Evolutionary conservation across 2,797 vertebrate genomes (phyloP).

Genomic region (Dendrocincla tyrannina): DNA sequence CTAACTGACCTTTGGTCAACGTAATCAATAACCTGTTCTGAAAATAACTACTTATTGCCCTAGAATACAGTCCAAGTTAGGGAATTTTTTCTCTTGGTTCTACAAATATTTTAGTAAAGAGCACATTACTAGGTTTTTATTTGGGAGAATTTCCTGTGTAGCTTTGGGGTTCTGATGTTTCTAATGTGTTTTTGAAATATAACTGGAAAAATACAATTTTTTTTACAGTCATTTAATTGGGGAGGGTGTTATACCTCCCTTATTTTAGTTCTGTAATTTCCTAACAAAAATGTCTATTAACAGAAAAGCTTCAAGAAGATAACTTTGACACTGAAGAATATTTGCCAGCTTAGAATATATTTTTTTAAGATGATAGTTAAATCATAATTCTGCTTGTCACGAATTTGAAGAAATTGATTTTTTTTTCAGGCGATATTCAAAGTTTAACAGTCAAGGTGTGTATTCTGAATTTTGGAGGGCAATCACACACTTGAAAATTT

Average conservation of each 20-base stretch:
- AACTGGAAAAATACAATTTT: background rate
- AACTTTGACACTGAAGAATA: background rate
- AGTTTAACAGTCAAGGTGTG: background rate
- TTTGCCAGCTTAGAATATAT: background rate
- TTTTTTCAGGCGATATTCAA: background rate
- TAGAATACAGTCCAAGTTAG: background rate
- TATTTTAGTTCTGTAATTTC: background rate
- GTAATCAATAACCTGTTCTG: background rate
- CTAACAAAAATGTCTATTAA: background rate
- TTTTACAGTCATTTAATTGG: background rate
- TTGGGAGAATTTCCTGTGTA: background rate
- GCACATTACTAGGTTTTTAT: background rate
- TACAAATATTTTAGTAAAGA: background rate
- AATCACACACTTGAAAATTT: background rate
- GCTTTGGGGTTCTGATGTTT: background rate
- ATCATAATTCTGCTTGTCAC: background rate
- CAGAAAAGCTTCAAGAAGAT: background rate
- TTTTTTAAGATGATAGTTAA: background rate
- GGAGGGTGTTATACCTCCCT: background rate
- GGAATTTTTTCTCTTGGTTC: background rate
- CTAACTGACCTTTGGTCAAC: background rate
- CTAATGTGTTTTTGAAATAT: background rate
- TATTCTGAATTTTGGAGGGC: background rate
- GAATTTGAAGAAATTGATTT: background rate
- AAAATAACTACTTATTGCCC: background rate